Base-by-base conservation (phyloP, 2,113 vertebrate genomes). In the Passerina amoena region DNA sequence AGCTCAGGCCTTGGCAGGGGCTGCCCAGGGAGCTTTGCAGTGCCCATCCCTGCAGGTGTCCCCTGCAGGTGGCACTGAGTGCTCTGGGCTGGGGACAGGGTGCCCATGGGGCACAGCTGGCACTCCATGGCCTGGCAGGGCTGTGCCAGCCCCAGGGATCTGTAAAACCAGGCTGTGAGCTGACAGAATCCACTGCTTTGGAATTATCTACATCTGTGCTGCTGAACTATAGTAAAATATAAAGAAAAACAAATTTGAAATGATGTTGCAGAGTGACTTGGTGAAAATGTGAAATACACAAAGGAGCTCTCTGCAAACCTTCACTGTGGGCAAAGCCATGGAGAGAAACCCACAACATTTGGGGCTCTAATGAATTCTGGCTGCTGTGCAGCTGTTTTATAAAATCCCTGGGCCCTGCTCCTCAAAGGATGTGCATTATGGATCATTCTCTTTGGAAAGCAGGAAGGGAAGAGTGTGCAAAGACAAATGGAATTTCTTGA, bases 201-300 rank as follows among this genome's bases (percentile, higher is more conserved):
- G 37, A 60, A 60, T 68, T 27, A 47, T 37, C 80, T 64, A 18
- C 22, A 60, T 14, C 28, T n/a, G n/a, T 76, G 57, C 40, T 91
- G 61, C 35, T 82, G 33, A 87, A 44, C 35, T 14, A 37, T 4
- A 86, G 30, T 7, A 47, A 60, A 61, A 66, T 5, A 22, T 5
- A 28, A 82, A 50, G 35, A 59, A 38, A 72, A 82, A 45, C 7
- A 13, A 17, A 73, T 31, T 6, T n/a, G 2, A 54, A 92, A 50
- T 0, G 1, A 3, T 15, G 7, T 9, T 14, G 33, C 6, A 5
- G 23, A 70, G 42, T 54, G 5, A 72, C 8, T 27, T 44, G 4
- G 27, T 57, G 65, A 60, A 60, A 92, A 81, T 9, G 63, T 1
- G 14, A 35, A 89, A 20, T 6, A 44, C 24, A 54, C 2, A 2